Conservation (phyloP, 2,797 vertebrate species). For the Limosa lapponica region DNA sequence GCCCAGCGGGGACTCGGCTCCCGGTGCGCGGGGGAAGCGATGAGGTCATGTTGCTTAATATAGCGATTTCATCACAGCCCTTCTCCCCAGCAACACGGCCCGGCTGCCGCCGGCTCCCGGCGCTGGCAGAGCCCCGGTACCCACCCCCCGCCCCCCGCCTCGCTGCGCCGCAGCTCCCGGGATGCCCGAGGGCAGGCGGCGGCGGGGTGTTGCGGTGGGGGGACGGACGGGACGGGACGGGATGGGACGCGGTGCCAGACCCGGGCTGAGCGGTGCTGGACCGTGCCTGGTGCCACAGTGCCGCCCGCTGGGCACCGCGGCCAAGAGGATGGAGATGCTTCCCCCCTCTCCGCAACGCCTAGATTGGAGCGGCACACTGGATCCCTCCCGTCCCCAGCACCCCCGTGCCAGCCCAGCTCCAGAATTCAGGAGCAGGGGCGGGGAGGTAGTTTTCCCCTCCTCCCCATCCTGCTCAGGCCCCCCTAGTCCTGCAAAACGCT, state of each 20-base stretch:
- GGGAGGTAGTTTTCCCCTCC: not conserved
- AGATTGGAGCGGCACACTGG: not conserved
- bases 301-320: slow-evolving; percentile 43
- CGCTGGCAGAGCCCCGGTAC: not conserved
- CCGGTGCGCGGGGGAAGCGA: slow-evolving; percentile 65
- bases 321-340: not conserved
- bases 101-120: slow-evolving; percentile 33
- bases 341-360: not conserved
- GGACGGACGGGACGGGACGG: not conserved
- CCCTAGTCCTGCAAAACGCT: not conserved
- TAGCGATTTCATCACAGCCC: slow-evolving; percentile 70
- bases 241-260: not conserved
- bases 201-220: not conserved
- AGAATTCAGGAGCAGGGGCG: not conserved
- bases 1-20: slow-evolving; percentile 25
- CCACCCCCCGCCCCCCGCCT: no score
- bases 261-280: not conserved
- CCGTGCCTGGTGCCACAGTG: slow-evolving; percentile 41
- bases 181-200: not conserved
- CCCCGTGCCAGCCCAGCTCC: not conserved
- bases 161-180: not conserved
- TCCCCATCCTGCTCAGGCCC: not conserved
- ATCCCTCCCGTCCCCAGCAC: not conserved
- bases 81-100: slow-evolving; percentile 70
- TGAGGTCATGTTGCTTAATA: slow-evolving; percentile 76